Conservation (phyloP, 2,113 vertebrate genomes). For the Chascanopsetta lugubris region DNA sequence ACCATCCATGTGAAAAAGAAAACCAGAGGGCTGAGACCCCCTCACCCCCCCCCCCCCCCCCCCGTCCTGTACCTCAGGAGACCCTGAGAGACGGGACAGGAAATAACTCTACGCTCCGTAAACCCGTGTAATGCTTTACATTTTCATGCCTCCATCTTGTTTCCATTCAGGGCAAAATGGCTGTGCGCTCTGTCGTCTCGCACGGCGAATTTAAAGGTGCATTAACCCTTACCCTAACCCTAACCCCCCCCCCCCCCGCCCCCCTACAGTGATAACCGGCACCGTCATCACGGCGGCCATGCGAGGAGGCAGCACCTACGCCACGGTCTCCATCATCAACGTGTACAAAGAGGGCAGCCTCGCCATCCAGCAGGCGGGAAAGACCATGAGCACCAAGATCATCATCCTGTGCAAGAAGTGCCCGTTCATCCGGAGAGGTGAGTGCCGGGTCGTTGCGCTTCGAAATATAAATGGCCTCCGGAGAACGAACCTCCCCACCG, state of each 20-base stretch:
- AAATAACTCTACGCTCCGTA: too few species aligned
- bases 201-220: too few species aligned
- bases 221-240: too few species aligned
- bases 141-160: too few species aligned
- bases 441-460: too few species aligned
- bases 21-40: slow-evolving; percentile 2
- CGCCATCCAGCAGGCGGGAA: slow-evolving; percentile 95
- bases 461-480: not conserved
- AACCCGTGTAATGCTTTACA: too few species aligned
- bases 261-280: slow-evolving; percentile 87
- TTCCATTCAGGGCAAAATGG: too few species aligned
- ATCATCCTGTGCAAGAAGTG: slow-evolving; percentile 93
- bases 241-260: too few species aligned
- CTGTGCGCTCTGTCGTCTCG: too few species aligned
- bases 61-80: slow-evolving; percentile 10
- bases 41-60: slow-evolving; percentile 2
- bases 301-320: slow-evolving; percentile 87
- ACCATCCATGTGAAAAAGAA: slow-evolving; percentile 34
- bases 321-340: slow-evolving; percentile 92
- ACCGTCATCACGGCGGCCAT: slow-evolving; percentile 87
- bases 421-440: slow-evolving; percentile 92
- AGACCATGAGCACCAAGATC: slow-evolving; percentile 95
- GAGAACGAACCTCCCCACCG: not conserved
- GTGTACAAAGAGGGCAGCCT: slow-evolving; percentile 94
- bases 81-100: slow-evolving; percentile 38